Evolutionary conservation across 2,888 invertebrate species (phyloP).

Genomic region (Hesperia comma): DNA sequence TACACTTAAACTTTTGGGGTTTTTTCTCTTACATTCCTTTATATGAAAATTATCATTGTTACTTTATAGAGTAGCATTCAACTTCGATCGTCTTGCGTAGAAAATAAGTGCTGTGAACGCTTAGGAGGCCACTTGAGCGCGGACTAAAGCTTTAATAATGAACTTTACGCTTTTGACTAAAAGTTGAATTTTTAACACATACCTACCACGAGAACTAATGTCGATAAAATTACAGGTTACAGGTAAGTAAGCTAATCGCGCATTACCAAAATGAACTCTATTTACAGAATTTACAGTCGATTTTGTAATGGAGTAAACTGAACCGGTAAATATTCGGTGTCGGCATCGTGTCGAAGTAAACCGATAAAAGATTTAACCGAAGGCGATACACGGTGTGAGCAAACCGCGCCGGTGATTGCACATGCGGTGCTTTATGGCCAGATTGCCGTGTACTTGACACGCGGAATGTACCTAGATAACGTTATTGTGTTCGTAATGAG

Average conservation of each 20-base stretch:
- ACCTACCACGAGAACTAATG: background rate
- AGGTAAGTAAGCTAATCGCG: background rate
- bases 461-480: conserved; percentile 16
- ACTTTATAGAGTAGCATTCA: background rate
- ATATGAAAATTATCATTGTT: background rate
- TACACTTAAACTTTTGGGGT: background rate
- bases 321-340: conserved; percentile 21
- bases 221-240: conserved; percentile 2
- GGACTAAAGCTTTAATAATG: background rate
- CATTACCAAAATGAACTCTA: background rate
- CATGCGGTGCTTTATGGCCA: conserved; percentile 25
- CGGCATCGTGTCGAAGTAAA: conserved; percentile 21
- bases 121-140: background rate
- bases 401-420: conserved; percentile 21
- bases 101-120: background rate
- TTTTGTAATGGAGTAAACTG: background rate
- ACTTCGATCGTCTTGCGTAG: background rate
- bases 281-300: background rate
- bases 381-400: conserved; percentile 11
- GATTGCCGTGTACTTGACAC: conserved; percentile 23
- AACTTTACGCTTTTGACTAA: background rate
- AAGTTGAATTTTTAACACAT: background rate
- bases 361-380: conserved; percentile 29
- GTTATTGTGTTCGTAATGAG: conserved; percentile 14
- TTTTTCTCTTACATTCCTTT: background rate